Base-by-base conservation (phyloP, 2,797 vertebrate genomes). In the Microctenopoma stevenorrisi region DNA sequence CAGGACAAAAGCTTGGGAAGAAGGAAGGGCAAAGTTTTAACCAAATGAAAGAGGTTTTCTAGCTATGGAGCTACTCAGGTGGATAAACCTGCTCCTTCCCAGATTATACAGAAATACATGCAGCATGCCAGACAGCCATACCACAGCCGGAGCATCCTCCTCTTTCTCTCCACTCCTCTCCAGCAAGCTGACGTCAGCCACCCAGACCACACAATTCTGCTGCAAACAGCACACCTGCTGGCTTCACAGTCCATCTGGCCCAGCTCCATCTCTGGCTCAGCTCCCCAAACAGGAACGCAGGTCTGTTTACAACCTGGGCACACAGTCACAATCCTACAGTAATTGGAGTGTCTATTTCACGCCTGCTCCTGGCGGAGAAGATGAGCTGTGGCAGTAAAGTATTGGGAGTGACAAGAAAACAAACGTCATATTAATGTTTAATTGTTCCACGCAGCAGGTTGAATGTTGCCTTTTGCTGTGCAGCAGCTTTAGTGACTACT, bases 181-280 rank as follows among this genome's bases (percentile, higher is more conserved):
- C 69, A 78, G 51, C 67, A 57, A n/a, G 69, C 78, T 92, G 89
- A 93, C 90, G 86, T 94, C 91, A 94, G 76, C 79, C 83, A 66
- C 64, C 68, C 74, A 79, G 74, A 86, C 73, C 81, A 85, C 89
- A 86, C 79, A 73, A 84, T 88, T 84, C 83, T 91, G 86, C 90
- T 87, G 91, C 89, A 92, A 89, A 89, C 87, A 69, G 83, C 83
- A 88, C 89, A 93, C 92, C 92, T 93, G 90, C 92, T 90, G 87
- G 84, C 79, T 87, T 85, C 86, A 62, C 77, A 68, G 72, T 74
- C 79, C 83, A 77, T 80, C 87, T 89, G 87, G 89, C 87, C 74
- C 66, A 30, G 63, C 75, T 87, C 86, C 83, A 84, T 84, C 78
- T 77, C 80, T 82, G 81, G 83, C 82, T 77, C 84, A 43, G 79